Conservation (phyloP, 2,888 invertebrate species). For the Drosophila tanythrix region DNA sequence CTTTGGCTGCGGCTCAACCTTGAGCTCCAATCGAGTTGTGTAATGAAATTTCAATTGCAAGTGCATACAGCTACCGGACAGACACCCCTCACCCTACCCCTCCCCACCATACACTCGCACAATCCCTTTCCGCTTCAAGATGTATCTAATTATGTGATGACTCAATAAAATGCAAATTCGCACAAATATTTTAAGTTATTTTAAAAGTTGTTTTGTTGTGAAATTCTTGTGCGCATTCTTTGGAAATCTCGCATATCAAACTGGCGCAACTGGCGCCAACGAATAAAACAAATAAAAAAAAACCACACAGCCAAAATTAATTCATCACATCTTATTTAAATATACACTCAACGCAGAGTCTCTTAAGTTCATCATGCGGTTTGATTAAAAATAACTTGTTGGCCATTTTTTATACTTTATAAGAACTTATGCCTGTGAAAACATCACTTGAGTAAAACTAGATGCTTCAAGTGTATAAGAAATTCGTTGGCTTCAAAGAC, state of each 20-base stretch:
- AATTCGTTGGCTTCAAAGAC: slow-evolving; percentile 22
- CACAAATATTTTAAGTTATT: slow-evolving; percentile 32
- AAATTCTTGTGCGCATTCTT: slow-evolving; percentile 74
- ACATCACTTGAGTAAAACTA: neutral
- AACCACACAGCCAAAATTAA: slow-evolving; percentile 29
- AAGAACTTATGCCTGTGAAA: neutral
- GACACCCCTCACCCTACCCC: neutral
- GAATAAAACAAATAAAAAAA: slow-evolving; percentile 29
- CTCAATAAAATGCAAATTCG: slow-evolving; percentile 57
- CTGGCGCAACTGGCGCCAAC: slow-evolving; percentile 59
- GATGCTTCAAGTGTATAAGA: slow-evolving; percentile 13
- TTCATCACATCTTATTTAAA: slow-evolving; percentile 23
- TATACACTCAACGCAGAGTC: slow-evolving; percentile 1
- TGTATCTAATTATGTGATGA: slow-evolving; percentile 34
- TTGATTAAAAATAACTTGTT: neutral
- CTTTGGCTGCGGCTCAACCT: slow-evolving; percentile 25
- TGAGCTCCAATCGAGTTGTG: slow-evolving; percentile 29
- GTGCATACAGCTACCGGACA: slow-evolving; percentile 27
- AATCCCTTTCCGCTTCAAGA: neutral
- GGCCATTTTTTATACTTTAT: neutral
- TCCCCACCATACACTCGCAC: neutral
- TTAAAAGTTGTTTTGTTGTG: slow-evolving; percentile 26
- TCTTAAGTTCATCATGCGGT: neutral
- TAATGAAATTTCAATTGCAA: slow-evolving; percentile 42
- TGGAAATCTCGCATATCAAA: slow-evolving; percentile 60